A percentile compares a stretch with the other conserved stretches of the same genome.
Conservation (phyloP, 2,797 vertebrate genomes). For the Gymnothorax reevesii region DNA sequence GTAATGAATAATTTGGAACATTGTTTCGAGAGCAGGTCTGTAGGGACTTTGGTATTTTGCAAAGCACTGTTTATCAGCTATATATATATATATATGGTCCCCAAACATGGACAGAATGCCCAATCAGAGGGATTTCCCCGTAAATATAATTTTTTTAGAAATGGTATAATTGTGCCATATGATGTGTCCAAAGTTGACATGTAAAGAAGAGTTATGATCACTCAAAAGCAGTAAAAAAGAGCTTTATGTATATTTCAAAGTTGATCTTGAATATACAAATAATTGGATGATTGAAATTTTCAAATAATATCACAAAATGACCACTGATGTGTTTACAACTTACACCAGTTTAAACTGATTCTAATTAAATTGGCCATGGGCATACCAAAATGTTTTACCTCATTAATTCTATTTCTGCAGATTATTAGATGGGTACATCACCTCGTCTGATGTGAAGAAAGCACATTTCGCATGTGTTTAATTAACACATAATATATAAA, state of each 20-base stretch:
- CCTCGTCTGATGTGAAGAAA: not conserved
- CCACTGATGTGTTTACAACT: not conserved
- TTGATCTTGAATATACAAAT: not conserved
- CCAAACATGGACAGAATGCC: not conserved
- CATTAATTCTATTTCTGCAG: not conserved
- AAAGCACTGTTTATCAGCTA: not conserved
- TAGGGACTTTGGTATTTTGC: not conserved
- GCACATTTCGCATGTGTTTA: conserved; percentile 10
- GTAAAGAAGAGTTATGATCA: not conserved
- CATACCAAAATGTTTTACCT: not conserved
- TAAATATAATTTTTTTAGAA: not conserved
- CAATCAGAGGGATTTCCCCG: not conserved
- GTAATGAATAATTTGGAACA: not conserved
- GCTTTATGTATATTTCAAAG: not conserved
- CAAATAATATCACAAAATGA: not conserved
- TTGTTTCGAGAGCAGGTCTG: not conserved
- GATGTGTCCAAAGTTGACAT: not conserved
- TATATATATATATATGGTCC: not conserved
- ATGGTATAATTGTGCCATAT: not conserved
- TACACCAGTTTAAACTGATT: not conserved
- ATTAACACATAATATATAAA: conserved; percentile 17
- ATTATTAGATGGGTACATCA: not conserved
- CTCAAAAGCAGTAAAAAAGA: not conserved
- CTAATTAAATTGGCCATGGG: not conserved
- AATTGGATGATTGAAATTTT: not conserved